Evolutionary conservation across 2,113 vertebrate genomes (phyloP).

Genomic region (Poeciliopsis retropinna): DNA sequence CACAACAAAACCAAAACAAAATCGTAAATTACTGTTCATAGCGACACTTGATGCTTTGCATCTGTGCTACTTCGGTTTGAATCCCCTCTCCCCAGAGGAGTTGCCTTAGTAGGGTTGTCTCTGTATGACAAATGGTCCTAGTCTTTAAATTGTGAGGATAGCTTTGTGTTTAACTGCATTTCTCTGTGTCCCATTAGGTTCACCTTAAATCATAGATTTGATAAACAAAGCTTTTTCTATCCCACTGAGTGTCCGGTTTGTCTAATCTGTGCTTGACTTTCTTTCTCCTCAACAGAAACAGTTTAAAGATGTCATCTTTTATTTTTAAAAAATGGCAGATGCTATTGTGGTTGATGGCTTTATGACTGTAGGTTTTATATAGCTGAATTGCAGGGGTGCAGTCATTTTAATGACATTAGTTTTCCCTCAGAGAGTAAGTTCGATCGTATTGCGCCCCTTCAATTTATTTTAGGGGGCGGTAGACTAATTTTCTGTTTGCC

Average conservation of each 20-base stretch:
- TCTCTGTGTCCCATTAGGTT: background rate
- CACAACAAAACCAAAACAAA: background rate
- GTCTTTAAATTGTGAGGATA: background rate
- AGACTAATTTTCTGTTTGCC: background rate
- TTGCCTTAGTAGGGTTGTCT: background rate
- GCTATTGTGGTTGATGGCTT: background rate
- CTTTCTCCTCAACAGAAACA: background rate
- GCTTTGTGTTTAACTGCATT: background rate
- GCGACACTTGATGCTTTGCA: background rate
- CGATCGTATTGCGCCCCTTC: background rate
- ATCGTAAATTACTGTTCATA: background rate
- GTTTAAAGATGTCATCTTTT: background rate
- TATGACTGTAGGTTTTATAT: background rate
- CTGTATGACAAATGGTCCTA: background rate
- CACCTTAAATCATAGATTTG: background rate
- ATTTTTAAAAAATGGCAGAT: background rate
- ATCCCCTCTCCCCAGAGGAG: background rate
- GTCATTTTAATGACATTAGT: background rate
- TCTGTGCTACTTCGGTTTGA: background rate
- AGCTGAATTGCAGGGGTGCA: background rate
- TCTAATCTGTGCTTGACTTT: background rate
- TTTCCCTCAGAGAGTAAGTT: background rate
- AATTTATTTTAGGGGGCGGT: background rate
- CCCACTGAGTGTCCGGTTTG: background rate
- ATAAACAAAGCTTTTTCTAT: background rate